Conservation (phyloP, 2,113 vertebrate species). For the Neomonachus schauinslandi region DNA sequence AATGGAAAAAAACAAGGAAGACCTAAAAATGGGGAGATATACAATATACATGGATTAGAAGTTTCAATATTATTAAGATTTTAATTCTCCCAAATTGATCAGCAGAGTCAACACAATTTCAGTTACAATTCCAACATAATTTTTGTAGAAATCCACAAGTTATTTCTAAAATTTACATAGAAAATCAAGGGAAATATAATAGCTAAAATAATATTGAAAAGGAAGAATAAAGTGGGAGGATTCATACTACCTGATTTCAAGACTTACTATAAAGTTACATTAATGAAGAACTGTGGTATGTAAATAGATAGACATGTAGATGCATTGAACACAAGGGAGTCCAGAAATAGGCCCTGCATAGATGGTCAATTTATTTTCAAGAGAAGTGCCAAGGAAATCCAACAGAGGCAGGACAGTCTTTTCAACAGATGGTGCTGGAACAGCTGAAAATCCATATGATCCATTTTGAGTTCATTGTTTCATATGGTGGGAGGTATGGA, state of each 20-base stretch:
- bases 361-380: neutral
- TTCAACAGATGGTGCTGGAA: neutral
- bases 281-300: neutral
- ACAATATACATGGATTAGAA: neutral
- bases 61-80: neutral
- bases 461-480: conserved; percentile 24
- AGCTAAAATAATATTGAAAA: neutral
- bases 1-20: neutral
- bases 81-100: neutral
- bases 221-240: neutral
- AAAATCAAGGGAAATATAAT: neutral
- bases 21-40: neutral
- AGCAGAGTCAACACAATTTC: neutral
- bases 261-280: neutral
- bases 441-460: neutral
- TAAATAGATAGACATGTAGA: neutral
- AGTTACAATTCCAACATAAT: neutral
- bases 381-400: neutral
- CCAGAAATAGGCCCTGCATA: neutral
- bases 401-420: neutral
- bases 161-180: neutral
- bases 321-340: neutral
- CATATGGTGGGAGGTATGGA: neutral
- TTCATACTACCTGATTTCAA: neutral
- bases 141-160: neutral